A percentile compares a stretch with the other conserved stretches of the same genome.
Evolutionary conservation across 2,113 vertebrate genomes (phyloP).

Genomic region (Saccopteryx bilineata): DNA sequence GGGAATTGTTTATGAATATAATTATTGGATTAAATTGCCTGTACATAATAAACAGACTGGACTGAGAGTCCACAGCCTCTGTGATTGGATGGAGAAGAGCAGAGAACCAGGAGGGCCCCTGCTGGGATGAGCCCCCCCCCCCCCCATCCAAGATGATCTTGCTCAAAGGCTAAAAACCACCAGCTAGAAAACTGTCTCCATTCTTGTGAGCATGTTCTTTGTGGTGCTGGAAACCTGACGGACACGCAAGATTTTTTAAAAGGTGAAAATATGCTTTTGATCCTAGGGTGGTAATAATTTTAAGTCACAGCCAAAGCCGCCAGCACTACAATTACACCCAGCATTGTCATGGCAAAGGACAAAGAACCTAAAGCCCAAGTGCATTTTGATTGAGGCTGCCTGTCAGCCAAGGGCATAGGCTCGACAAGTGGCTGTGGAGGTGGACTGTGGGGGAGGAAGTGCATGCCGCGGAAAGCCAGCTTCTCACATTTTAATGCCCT

Average conservation of each 20-base stretch:
- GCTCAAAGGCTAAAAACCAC: not conserved
- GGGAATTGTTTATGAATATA: slow-evolving; percentile 59
- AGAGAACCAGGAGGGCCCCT: not conserved
- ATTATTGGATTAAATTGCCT: slow-evolving; percentile 70
- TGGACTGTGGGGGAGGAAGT: not conserved
- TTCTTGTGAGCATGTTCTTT: not conserved
- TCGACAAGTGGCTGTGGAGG: not conserved
- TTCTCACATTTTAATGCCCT: not conserved
- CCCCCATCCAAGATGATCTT: not conserved
- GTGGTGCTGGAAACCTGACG: not conserved
- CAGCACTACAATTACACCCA: slow-evolving; percentile 43
- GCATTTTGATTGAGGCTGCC: slow-evolving; percentile 54
- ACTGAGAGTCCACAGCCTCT: not conserved
- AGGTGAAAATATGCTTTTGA: slow-evolving; percentile 65
- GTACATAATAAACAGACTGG: slow-evolving; percentile 41
- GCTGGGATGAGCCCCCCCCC: not conserved
- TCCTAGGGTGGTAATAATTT: slow-evolving; percentile 61
- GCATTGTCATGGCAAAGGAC: slow-evolving; percentile 28
- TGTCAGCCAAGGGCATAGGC: not conserved
- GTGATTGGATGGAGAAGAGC: not conserved
- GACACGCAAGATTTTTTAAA: slow-evolving; percentile 7
- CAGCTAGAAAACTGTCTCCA: not conserved
- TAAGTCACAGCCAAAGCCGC: slow-evolving; percentile 23
- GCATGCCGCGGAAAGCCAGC: not conserved
- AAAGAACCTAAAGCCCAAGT: slow-evolving; percentile 46